These are phyloP conservation scores for Psilopsiagon aymara DNA, from an alignment of 2,113 vertebrate genomes.

Conservation along the genomic window DNA sequence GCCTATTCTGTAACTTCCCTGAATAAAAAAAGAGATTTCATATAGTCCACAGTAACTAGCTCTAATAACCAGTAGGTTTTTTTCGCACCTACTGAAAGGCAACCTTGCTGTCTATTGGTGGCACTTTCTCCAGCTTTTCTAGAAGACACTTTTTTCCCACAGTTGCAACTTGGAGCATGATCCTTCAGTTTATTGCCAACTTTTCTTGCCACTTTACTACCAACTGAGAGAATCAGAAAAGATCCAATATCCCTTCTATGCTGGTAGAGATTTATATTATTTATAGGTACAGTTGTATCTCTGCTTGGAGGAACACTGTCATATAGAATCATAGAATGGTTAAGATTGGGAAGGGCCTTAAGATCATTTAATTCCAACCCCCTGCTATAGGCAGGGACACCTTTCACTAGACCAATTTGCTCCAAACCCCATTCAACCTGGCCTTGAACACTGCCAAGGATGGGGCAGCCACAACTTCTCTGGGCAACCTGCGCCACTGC, in stretches of 20 bases:
- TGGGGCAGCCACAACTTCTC: not conserved
- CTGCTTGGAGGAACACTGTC: not conserved
- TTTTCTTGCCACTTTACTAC: not conserved
- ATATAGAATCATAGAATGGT: not conserved
- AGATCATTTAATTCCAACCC: not conserved
- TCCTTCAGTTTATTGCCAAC: not conserved
- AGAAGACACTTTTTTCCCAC: not conserved
- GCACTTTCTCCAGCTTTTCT: not conserved
- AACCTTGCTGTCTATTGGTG: not conserved
- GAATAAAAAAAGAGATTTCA: not conserved
- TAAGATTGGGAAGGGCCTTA: not conserved
- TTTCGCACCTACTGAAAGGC: not conserved
- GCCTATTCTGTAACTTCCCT: not conserved
- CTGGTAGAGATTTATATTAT: not conserved
- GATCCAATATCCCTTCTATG: accelerated
- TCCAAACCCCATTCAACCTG: not conserved
- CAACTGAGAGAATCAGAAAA: not conserved
- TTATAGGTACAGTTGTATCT: not conserved
- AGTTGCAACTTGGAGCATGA: too few relatives aligned
- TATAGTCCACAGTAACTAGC: accelerated
- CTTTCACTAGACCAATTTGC: not conserved
- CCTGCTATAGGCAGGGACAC: not conserved
- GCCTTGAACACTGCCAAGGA: not conserved
- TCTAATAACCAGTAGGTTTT: too few relatives aligned
- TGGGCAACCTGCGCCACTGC: not conserved